phyloP scores from a whole-genome alignment of 2,888 invertebrate species.

The Phytoseiulus persimilis region DNA sequence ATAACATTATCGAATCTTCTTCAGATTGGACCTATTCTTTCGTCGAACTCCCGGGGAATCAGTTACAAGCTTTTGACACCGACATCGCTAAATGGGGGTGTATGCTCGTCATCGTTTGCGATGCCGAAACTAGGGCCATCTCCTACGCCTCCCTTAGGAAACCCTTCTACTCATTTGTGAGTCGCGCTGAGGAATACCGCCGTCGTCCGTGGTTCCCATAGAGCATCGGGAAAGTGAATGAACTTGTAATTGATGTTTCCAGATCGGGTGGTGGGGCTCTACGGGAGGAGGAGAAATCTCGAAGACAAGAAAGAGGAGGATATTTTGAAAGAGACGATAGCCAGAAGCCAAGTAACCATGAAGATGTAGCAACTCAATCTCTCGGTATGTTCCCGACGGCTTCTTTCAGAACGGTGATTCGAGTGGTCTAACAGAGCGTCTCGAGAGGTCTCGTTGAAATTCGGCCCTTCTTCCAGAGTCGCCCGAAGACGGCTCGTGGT shows the following conservation, averaged over 20 bases:
- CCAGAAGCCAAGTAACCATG: not conserved
- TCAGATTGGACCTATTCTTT: not conserved
- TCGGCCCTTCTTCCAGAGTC: not conserved
- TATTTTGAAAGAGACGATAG: not conserved
- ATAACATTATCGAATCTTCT: not conserved
- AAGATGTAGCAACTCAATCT: not conserved
- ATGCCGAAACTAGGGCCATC: conserved; percentile 27
- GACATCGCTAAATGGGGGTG: not conserved
- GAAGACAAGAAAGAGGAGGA: not conserved
- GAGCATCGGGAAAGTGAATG: no score
- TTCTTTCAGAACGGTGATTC: no score
- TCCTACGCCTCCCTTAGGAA: conserved; percentile 29
- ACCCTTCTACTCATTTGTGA: not conserved
- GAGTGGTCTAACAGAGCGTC: not conserved
- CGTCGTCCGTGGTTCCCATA: no score
- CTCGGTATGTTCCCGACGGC: not conserved
- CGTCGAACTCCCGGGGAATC: not conserved
- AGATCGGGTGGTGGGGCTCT: not conserved
- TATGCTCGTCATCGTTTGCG: not conserved
- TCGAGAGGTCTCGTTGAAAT: no score
- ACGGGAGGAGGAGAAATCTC: not conserved
- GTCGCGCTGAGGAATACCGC: no score
- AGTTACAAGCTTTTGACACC: not conserved
- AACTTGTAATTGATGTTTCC: no score
- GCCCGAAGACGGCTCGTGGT: conserved; percentile 54